Percentiles rank a stretch among this genome's conserved stretches.
Conservation (phyloP, 1,140 invertebrate species). For the Sycophaga agraensis region DNA sequence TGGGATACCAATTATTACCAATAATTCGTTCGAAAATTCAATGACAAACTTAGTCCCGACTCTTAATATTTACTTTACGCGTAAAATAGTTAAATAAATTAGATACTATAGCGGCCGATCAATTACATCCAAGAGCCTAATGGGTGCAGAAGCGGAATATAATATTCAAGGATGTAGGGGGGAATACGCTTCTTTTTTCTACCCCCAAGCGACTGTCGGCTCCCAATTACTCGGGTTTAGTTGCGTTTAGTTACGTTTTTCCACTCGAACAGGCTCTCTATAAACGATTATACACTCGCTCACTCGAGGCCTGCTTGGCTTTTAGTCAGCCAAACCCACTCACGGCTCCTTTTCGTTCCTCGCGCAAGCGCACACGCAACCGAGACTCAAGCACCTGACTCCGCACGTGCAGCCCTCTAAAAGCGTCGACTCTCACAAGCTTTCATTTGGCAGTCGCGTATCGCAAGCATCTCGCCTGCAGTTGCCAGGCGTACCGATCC, state of each 20-base stretch:
- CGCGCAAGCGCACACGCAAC: constrained; percentile 17
- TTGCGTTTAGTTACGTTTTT: constrained; percentile 51
- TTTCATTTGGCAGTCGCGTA: neutral
- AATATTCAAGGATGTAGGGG: too few species aligned
- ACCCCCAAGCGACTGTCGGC: constrained; percentile 33
- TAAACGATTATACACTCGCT: constrained; percentile 54
- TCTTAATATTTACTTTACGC: too few species aligned
- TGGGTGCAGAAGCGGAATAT: too few species aligned
- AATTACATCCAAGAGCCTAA: too few species aligned
- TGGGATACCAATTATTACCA: too few species aligned
- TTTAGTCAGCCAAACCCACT: constrained; percentile 55
- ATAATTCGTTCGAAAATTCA: too few species aligned
- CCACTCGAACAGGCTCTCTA: constrained; percentile 54
- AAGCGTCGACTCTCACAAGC: constrained; percentile 1
- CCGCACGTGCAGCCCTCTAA: constrained; percentile 23
- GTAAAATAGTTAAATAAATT: too few species aligned
- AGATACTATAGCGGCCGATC: too few species aligned
- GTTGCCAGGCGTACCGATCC: too few species aligned
- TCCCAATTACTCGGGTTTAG: constrained; percentile 59
- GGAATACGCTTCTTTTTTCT: neutral
- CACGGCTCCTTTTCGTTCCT: constrained; percentile 37
- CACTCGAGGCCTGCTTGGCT: constrained; percentile 49
- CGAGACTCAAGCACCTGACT: constrained; percentile 34
- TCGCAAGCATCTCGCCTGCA: too few species aligned
- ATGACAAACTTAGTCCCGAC: too few species aligned